Evolutionary conservation across 2,797 vertebrate genomes (phyloP).

Genomic region (Sarcophilus harrisii): DNA sequence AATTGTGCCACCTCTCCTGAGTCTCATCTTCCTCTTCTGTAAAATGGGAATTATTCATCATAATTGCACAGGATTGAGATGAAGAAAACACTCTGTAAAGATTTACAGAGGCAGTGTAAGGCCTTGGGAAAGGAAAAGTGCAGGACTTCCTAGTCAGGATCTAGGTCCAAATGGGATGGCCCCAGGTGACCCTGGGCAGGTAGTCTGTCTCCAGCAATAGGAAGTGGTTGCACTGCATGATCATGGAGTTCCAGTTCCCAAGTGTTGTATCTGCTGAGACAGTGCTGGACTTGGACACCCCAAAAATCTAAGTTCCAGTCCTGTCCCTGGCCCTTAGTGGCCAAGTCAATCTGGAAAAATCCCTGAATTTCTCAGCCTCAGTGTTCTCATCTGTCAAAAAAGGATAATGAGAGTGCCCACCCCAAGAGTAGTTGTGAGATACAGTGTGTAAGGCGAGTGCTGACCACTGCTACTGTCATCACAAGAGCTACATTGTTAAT

Average conservation of each 20-base stretch:
- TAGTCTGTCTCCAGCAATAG: not conserved
- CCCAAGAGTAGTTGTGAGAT: not conserved
- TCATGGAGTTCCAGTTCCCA: not conserved
- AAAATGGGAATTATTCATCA: not conserved
- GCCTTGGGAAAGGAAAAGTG: not conserved
- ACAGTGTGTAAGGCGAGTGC: not conserved
- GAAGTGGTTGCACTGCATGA: not conserved
- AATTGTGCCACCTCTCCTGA: not conserved
- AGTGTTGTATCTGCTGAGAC: not conserved
- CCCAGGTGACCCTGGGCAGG: not conserved
- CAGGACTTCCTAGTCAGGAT: not conserved
- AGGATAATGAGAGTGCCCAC: not conserved
- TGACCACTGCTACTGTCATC: not conserved
- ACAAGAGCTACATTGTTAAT: not conserved
- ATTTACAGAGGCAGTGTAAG: not conserved
- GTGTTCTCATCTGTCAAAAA: not conserved
- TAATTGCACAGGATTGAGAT: not conserved
- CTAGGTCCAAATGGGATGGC: not conserved
- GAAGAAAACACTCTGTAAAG: not conserved
- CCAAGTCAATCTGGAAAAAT: not conserved
- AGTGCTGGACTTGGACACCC: not conserved
- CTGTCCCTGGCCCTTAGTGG: not conserved
- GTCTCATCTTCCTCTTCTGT: not conserved
- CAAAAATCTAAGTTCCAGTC: not conserved
- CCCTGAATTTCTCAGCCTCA: not conserved